Evolutionary conservation across 2,888 invertebrate species (phyloP), one percentile per base, ranked within the genome.

Genomic region (Cheiracanthium punctorium): DNA sequence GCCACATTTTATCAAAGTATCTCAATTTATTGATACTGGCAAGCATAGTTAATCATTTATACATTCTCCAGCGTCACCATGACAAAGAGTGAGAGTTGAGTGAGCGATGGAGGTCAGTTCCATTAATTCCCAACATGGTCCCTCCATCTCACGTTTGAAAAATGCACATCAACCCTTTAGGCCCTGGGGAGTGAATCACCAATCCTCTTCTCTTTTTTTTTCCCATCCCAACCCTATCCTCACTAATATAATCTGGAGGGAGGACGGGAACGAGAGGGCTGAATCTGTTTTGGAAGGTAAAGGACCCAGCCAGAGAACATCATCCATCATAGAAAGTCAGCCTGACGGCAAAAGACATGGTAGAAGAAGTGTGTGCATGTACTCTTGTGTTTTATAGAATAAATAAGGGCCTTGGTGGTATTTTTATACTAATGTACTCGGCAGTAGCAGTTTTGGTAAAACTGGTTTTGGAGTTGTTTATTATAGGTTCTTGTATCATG

Each of bases 141-240:
- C 41, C 69, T 41, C 65, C 72, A 28, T 67, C 74, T 33, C 73
- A 48, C 69, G 33, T 41, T 65, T 84, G 82, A 77, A 73, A 84
- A 84, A 84, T 84, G 77, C 76, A 37, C 52, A 24, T 67, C 72
- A 77, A 84, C 82, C 77, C 82, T 84, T 77, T 84, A 72, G 65
- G 82, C 67, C 76, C 58, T 28, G 48, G 43, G 30, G 73, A 33
- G 76, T 82, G 82, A 84, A 84, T 84, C 82, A 84, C 72, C 72
- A 30, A 20, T 67, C 58, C 24, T 82, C 64, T 71, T 77, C 65
- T 72, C n/a, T n/a, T n/a, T n/a, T n/a, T n/a, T n/a, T n/a, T n/a
- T n/a, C n/a, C n/a, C n/a, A n/a, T n/a, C n/a, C 67, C 70, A 81
- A 81, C 74, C 81, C 81, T 75, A 74, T 29, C 81, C 52, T 73